These are phyloP conservation scores for Drosophila nigrodunni DNA, from an alignment of 1,140 invertebrate species.

Conservation along the genomic window DNA sequence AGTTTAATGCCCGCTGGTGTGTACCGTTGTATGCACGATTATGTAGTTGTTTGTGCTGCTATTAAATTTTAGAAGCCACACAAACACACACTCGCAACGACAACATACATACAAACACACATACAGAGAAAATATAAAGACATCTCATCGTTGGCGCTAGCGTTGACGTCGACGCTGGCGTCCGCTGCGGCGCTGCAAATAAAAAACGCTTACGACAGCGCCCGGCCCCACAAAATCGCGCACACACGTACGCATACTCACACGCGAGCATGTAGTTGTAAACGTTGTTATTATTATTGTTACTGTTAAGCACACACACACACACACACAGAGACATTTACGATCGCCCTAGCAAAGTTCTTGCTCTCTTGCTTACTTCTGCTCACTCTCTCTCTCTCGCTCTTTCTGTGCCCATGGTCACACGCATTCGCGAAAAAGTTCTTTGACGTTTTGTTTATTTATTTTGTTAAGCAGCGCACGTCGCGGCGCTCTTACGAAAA, in stretches of 20 bases:
- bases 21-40: conserved; percentile 19
- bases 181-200: conserved; percentile 57
- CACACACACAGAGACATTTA: not conserved
- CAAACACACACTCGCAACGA: conserved; percentile 15
- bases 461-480: conserved; percentile 68
- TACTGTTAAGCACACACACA: conserved; percentile 28
- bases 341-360: conserved; percentile 17
- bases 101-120: not conserved
- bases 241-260: conserved; percentile 1
- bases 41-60: conserved; percentile 42
- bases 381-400: conserved; percentile 28
- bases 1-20: conserved; percentile 46
- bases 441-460: conserved; percentile 83
- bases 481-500: conserved; percentile 37
- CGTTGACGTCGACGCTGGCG: conserved; percentile 9
- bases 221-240: conserved; percentile 44
- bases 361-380: conserved; percentile 39
- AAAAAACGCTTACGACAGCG: conserved; percentile 77
- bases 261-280: conserved; percentile 50
- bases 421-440: conserved; percentile 75
- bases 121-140: conserved; percentile 24
- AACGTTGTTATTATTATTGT: conserved; percentile 70
- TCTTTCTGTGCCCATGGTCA: conserved; percentile 37
- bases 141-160: conserved; percentile 15
- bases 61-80: conserved; percentile 49